phyloP scores from a whole-genome alignment of 2,797 vertebrate species.

The Acomys russatus region DNA sequence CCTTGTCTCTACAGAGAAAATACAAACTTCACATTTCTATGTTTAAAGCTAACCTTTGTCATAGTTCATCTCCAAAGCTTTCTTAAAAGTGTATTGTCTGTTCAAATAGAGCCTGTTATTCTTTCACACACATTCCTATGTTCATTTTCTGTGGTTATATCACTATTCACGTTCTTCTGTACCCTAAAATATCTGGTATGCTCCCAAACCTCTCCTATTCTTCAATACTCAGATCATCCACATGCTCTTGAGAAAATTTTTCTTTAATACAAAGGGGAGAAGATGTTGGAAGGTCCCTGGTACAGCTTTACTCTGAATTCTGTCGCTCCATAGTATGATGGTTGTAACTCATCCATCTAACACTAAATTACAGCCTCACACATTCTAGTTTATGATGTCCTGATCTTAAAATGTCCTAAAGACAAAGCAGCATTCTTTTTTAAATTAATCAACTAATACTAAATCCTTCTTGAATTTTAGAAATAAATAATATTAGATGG shows the following conservation, averaged over 20 bases:
- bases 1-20: neutral
- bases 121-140: neutral
- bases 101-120: neutral
- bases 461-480: slow-evolving; percentile 49
- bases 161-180: neutral
- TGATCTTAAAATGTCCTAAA: slow-evolving; percentile 2
- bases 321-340: neutral
- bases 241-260: slow-evolving; percentile 6
- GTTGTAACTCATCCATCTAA: neutral
- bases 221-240: slow-evolving; percentile 37
- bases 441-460: neutral
- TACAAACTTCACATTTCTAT: slow-evolving; percentile 50
- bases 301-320: neutral
- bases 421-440: neutral
- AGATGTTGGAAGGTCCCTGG: neutral
- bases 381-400: neutral
- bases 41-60: slow-evolving; percentile 11
- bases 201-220: slow-evolving; percentile 2
- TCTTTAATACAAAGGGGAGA: neutral
- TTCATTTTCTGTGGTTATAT: neutral
- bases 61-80: slow-evolving; percentile 29
- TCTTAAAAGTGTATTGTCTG: slow-evolving; percentile 15
- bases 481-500: neutral
- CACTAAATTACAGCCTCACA: neutral
- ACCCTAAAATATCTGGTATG: neutral